A percentile compares a stretch with the other conserved stretches of the same genome.
These are phyloP conservation scores for Electrona antarctica DNA, from an alignment of 2,113 vertebrate genomes.

Conservation along the genomic window DNA sequence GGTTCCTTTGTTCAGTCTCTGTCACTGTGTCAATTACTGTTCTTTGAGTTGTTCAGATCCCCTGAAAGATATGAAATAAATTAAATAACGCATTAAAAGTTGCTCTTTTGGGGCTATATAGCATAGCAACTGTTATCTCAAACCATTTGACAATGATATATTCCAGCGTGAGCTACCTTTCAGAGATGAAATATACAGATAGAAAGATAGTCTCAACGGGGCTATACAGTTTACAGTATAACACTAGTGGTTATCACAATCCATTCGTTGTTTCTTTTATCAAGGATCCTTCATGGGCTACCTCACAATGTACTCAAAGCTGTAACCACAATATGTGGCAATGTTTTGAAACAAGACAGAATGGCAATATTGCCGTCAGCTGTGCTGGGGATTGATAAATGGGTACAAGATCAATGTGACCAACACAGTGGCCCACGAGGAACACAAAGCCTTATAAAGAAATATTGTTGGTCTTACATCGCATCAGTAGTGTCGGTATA, in stretches of 20 bases:
- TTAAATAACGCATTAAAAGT: neutral
- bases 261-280: too few species aligned
- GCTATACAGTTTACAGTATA: slow-evolving; percentile 28
- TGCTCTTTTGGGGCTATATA: slow-evolving; percentile 41
- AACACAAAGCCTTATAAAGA: slow-evolving; percentile 1
- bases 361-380: neutral
- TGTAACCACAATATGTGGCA: neutral
- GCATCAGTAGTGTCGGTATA: too few species aligned
- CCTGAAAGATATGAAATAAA: too few species aligned
- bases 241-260: slow-evolving; percentile 34
- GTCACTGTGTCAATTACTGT: too few species aligned
- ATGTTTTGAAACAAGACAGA: slow-evolving; percentile 8
- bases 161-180: slow-evolving; percentile 62
- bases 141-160: slow-evolving; percentile 66
- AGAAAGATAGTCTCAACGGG: slow-evolving; percentile 34
- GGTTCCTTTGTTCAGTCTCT: too few species aligned
- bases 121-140: slow-evolving; percentile 52
- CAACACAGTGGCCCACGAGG: slow-evolving; percentile 18
- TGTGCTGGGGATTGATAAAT: slow-evolving; percentile 21
- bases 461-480: slow-evolving; percentile 12
- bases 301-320: slow-evolving; percentile 20
- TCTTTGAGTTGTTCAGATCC: too few species aligned
- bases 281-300: slow-evolving; percentile 22
- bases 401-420: slow-evolving; percentile 18
- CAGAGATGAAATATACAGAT: slow-evolving; percentile 48